Evolutionary conservation across 2,888 invertebrate genomes (phyloP).

Genomic region (Clusia tigrina): DNA sequence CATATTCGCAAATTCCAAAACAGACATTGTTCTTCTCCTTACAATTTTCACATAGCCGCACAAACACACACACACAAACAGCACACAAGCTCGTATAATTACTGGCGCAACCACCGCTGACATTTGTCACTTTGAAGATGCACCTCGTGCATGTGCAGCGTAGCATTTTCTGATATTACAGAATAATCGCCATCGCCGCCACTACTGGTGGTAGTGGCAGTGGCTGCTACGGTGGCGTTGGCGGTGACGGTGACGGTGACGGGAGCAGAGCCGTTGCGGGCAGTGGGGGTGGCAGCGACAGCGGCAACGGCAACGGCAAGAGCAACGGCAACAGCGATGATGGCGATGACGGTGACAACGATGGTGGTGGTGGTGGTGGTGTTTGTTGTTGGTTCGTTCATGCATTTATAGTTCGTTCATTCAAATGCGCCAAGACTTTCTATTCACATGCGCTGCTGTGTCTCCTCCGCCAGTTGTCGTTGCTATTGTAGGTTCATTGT

Average conservation of each 20-base stretch:
- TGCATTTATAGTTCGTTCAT: constrained; percentile 47
- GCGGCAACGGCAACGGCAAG: too few relatives aligned
- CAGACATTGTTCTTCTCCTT: too few relatives aligned
- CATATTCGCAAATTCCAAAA: too few relatives aligned
- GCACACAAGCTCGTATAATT: constrained; percentile 42
- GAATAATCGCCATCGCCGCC: constrained; percentile 55
- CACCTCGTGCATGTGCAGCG: constrained; percentile 17
- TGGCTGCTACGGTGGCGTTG: constrained; percentile 12
- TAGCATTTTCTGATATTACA: constrained; percentile 44
- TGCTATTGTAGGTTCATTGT: constrained; percentile 57
- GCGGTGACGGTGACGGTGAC: constrained; percentile 17
- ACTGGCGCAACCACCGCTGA: constrained; percentile 52
- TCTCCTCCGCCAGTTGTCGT: constrained; percentile 49
- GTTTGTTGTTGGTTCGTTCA: constrained; percentile 1
- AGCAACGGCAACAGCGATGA: too few relatives aligned
- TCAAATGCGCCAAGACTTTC: constrained; percentile 57
- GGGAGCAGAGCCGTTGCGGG: constrained; percentile 14
- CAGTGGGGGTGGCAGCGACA: too few relatives aligned
- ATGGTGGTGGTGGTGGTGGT: too few relatives aligned
- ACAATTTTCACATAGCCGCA: background rate
- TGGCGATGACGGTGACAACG: too few relatives aligned
- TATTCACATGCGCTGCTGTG: constrained; percentile 47
- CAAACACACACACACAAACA: background rate
- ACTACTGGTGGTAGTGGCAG: too few relatives aligned
- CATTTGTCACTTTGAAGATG: constrained; percentile 47